Evolutionary conservation across 2,113 vertebrate species (phyloP).

Genomic region (Chascanopsetta lugubris): DNA sequence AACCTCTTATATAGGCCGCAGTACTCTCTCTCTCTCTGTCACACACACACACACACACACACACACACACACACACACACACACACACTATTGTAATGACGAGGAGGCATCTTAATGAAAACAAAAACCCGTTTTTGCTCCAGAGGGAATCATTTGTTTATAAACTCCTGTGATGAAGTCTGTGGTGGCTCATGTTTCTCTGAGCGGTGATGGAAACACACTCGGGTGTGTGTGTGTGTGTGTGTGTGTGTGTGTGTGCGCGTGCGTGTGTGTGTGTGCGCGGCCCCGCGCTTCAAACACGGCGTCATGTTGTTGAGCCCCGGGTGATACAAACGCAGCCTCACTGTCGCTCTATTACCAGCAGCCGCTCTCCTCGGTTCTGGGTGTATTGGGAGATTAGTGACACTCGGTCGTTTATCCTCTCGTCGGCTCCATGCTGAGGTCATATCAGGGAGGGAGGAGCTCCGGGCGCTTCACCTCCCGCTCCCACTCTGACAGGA

Average conservation of each 20-base stretch:
- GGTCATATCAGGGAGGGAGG: constrained; percentile 48
- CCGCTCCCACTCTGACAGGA: constrained; percentile 42
- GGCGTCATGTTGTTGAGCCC: constrained; percentile 16
- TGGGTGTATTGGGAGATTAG: constrained; percentile 58
- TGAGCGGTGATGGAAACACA: neutral
- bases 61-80: too few species aligned
- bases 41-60: too few species aligned
- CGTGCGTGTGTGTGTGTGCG: constrained; percentile 17
- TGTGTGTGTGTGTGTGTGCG: neutral
- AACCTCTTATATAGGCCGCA: too few species aligned
- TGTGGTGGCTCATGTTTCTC: neutral
- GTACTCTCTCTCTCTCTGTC: too few species aligned
- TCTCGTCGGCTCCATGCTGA: constrained; percentile 58
- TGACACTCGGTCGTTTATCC: constrained; percentile 55
- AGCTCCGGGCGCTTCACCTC: constrained; percentile 39
- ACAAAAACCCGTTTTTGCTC: neutral
- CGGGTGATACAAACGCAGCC: neutral
- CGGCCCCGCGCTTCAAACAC: constrained; percentile 45
- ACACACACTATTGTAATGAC: too few species aligned
- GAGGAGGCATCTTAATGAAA: neutral
- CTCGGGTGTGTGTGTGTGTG: neutral
- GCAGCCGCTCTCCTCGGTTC: constrained; percentile 33
- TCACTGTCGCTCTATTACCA: constrained; percentile 20
- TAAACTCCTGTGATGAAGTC: too few species aligned
- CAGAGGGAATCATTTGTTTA: neutral